Percentiles rank a stretch among this genome's conserved stretches.
phyloP scores from a whole-genome alignment of 2,113 vertebrate species.

The Phyllostomus discolor region DNA sequence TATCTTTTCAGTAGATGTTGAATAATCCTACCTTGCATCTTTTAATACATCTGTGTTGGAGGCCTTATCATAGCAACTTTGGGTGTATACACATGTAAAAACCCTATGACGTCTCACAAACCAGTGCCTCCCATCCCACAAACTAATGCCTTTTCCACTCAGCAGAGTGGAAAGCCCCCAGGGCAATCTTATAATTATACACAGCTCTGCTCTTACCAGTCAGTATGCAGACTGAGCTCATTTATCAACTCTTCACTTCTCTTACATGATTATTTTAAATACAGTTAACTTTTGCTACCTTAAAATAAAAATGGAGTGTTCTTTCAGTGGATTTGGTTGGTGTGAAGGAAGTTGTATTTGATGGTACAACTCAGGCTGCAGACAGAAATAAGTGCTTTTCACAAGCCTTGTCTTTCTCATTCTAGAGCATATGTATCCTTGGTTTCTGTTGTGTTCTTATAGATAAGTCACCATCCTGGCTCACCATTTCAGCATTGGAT shows the following conservation, averaged over 20 bases:
- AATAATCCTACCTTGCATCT: slow-evolving; percentile 49
- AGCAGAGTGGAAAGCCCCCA: not conserved
- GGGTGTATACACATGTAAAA: not conserved
- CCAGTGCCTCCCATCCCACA: not conserved
- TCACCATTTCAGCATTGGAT: not conserved
- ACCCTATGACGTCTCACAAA: not conserved
- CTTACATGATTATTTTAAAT: slow-evolving; percentile 61
- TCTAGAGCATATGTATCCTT: not conserved
- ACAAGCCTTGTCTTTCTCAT: not conserved
- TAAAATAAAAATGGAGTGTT: not conserved
- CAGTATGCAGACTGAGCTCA: slow-evolving; percentile 50
- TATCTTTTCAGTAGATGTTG: slow-evolving; percentile 22
- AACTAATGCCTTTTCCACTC: slow-evolving; percentile 53
- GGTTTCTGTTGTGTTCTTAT: not conserved
- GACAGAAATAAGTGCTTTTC: not conserved
- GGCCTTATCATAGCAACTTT: slow-evolving; percentile 40
- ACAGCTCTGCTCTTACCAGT: slow-evolving; percentile 52
- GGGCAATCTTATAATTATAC: slow-evolving; percentile 63
- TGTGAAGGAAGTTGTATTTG: not conserved
- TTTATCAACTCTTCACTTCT: slow-evolving; percentile 40
- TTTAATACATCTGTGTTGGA: slow-evolving; percentile 52
- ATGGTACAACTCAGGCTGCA: not conserved
- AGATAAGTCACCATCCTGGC: not conserved
- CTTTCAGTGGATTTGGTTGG: not conserved
- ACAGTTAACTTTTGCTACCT: slow-evolving; percentile 27